A percentile compares a stretch with the other conserved stretches of the same genome.
Evolutionary conservation across 2,797 vertebrate genomes (phyloP).

Genomic region (Etheostoma nigrum): DNA sequence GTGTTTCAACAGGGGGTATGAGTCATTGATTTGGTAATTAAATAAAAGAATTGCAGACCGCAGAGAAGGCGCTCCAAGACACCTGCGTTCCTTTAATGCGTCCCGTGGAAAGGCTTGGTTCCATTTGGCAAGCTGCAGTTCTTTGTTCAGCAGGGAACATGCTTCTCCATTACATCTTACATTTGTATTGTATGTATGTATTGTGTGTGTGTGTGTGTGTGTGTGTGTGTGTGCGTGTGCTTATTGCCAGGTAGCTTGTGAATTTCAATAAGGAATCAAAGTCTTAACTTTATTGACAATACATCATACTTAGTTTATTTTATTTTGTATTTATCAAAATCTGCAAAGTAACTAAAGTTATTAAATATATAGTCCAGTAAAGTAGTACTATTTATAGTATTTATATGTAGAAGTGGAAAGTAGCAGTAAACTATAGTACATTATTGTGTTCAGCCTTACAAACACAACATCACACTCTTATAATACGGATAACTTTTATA

Average conservation of each 20-base stretch:
- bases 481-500: conserved; percentile 31
- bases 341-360: no score
- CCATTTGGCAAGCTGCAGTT: conserved; percentile 47
- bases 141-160: conserved; percentile 44
- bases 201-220: conserved; percentile 12
- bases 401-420: no score
- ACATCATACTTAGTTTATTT: no score
- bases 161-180: conserved; percentile 21
- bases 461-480: conserved; percentile 44
- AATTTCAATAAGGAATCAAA: no score
- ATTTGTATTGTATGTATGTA: conserved; percentile 23
- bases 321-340: no score
- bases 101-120: conserved; percentile 43
- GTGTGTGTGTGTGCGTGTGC: conserved; percentile 8
- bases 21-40: conserved; percentile 64
- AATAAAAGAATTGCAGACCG: conserved; percentile 49
- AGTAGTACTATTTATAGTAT: no score
- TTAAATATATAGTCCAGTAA: no score
- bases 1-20: conserved; percentile 48
- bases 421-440: no score
- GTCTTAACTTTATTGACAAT: no score
- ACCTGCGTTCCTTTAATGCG: conserved; percentile 68
- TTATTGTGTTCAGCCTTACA: not conserved
- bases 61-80: conserved; percentile 43
- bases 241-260: not conserved